Evolutionary conservation across 2,113 vertebrate genomes (phyloP), one percentile per base, ranked within the genome.

Genomic region (Spheniscus mendiculus): DNA sequence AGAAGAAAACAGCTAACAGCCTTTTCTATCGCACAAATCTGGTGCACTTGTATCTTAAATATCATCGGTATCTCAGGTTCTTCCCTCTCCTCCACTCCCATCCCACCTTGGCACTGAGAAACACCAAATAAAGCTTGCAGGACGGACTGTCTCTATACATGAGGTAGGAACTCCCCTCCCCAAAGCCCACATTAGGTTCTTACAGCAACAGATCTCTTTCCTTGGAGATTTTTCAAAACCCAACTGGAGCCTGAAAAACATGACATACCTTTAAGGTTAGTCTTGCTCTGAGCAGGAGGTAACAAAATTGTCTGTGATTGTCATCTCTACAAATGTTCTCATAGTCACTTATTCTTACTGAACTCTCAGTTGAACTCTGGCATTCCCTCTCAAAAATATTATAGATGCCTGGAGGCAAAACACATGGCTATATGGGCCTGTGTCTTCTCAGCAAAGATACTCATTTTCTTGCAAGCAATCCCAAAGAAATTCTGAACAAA

Each of bases 81-180:
- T 61, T 76, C 63, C 36, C 61, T 49, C 49, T 74, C n/a, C 22
- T 53, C 38, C 12, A 12, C 49, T 47, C 49, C 30, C 44, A 84
- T 34, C 50, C 30, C 55, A 65, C 8, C 36, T 0, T 3, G 30
- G 44, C 53, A 77, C 42, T 9, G 23, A 74, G 32, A 81, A 62
- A 63, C 32, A 38, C 36, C 5, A 1, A 40, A 12, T 5, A 34
- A 34, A 66, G n/a, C 47, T 12, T 18, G 26, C 65, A 47, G 50
- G 52, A 17, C 0, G 0, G 40, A 30, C 30, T 11, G 18, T 8
- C 26, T 52, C 61, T 36, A 12, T 0, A 0, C 9, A 23, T 0
- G 0, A 59, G 44, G 15, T 18, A 27, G 50, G 45, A 89, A 55
- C 5, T 2, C 7, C 27, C 50, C 26, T 71, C 36, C 26, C 26